Evolutionary conservation across 1,140 invertebrate species (phyloP).

Genomic region (Musca vetustissima): DNA sequence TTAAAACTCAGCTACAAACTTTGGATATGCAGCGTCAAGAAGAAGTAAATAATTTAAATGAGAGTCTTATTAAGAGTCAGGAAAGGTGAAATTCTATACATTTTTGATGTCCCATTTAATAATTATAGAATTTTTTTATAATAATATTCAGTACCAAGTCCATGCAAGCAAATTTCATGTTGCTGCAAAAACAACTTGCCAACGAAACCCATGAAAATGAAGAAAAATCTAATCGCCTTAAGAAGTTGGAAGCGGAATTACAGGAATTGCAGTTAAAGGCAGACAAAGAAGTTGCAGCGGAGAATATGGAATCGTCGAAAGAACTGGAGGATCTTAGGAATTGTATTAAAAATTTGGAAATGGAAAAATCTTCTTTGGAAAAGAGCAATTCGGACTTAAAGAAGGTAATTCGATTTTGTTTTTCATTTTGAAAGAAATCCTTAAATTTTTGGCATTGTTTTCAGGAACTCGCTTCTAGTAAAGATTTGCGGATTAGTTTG

Average conservation of each 20-base stretch:
- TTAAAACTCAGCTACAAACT: conserved; percentile 20
- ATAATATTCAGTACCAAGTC: background rate
- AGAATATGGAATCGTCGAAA: conserved; percentile 13
- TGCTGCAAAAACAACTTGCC: conserved; percentile 1
- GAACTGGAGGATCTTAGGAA: conserved; percentile 16
- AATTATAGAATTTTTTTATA: background rate
- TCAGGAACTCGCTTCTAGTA: background rate
- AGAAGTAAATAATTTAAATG: conserved; percentile 19
- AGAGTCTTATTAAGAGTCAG: background rate
- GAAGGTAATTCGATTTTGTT: background rate
- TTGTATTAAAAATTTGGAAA: conserved; percentile 8
- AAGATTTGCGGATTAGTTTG: background rate
- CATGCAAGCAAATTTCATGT: conserved; percentile 10
- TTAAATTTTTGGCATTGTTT: too few species aligned
- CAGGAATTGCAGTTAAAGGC: conserved; percentile 14
- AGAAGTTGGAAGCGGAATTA: conserved; percentile 24
- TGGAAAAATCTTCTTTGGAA: background rate
- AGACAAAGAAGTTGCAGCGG: background rate
- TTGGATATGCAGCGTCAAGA: conserved; percentile 6
- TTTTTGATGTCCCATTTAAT: background rate
- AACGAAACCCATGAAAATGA: conserved; percentile 23
- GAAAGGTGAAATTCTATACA: conserved; percentile 6
- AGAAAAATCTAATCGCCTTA: background rate
- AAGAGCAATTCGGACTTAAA: background rate
- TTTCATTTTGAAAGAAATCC: too few species aligned